These are phyloP conservation scores for Pinctada fucata DNA, from an alignment of 2,888 invertebrate genomes.

Conservation along the genomic window DNA sequence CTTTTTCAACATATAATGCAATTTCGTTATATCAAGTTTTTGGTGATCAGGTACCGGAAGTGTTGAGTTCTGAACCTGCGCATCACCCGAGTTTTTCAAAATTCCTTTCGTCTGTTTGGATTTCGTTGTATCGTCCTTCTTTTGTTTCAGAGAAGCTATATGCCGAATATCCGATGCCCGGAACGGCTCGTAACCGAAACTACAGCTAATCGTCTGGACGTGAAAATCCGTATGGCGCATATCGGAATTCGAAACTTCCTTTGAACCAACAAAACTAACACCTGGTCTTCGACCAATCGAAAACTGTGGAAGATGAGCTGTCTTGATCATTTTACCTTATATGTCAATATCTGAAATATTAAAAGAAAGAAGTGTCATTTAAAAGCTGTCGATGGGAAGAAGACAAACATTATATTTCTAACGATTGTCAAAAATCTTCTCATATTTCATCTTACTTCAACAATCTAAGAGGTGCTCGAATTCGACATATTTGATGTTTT, in stretches of 20 bases:
- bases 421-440: no score
- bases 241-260: neutral
- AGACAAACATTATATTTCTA: no score
- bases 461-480: no score
- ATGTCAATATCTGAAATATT: no score
- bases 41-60: neutral
- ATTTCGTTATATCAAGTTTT: conserved; percentile 19
- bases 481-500: no score
- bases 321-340: neutral
- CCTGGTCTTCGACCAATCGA: neutral
- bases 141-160: conserved; percentile 5
- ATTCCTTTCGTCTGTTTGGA: conserved; percentile 22
- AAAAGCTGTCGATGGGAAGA: no score
- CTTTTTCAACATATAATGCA: conserved; percentile 26
- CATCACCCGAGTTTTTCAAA: conserved; percentile 13
- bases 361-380: no score
- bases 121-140: neutral
- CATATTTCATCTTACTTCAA: no score
- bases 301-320: neutral
- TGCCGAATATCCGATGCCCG: conserved; percentile 5
- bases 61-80: neutral
- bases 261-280: neutral
- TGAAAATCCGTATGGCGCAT: neutral
- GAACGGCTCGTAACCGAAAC: neutral
- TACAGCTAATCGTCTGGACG: neutral